phyloP scores from a whole-genome alignment of 2,797 vertebrate species.

The Antrozous pallidus region DNA sequence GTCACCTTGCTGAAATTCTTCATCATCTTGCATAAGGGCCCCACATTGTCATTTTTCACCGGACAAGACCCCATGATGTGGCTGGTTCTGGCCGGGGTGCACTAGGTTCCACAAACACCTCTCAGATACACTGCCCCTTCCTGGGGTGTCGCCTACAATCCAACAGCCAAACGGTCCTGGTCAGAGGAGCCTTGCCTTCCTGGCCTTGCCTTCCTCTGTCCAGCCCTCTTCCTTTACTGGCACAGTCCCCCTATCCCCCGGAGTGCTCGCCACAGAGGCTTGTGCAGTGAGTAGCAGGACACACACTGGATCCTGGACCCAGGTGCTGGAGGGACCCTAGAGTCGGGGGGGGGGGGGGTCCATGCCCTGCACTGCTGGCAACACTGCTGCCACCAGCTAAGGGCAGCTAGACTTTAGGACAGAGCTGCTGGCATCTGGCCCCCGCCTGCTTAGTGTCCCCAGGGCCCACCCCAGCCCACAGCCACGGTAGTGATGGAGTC shows the following conservation, averaged over 20 bases:
- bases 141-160: background rate
- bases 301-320: background rate
- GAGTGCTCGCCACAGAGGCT: background rate
- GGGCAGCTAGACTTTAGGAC: background rate
- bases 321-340: background rate
- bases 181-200: background rate
- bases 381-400: background rate
- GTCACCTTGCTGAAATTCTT: background rate
- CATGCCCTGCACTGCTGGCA: background rate
- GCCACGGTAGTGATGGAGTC: background rate
- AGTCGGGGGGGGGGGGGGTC: too few relatives aligned
- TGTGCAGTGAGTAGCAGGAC: background rate
- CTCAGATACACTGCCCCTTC: background rate
- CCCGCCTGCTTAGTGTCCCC: background rate
- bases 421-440: background rate
- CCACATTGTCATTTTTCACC: background rate
- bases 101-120: background rate
- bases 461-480: rapidly evolving
- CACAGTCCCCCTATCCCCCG: background rate
- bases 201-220: background rate
- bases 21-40: background rate
- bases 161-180: background rate
- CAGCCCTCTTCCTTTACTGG: background rate
- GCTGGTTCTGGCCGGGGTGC: background rate
- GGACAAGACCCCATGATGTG: background rate